Base-by-base conservation (phyloP, 2,888 invertebrate species). In the Melitaea athalia region DNA sequence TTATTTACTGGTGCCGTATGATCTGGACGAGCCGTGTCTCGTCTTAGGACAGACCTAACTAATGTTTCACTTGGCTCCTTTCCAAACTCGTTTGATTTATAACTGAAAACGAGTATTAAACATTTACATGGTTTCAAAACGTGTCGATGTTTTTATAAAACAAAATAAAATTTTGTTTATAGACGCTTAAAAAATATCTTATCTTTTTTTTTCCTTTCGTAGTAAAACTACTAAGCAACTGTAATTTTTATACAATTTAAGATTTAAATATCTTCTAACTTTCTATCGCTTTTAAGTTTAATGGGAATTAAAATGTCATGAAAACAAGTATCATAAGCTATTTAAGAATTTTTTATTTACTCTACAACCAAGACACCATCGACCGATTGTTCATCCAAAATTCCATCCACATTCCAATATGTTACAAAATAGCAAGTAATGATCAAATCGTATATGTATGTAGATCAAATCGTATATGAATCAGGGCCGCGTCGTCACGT, bases 81-180 rank as follows among this genome's bases (percentile, higher is more conserved):
- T 67, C 70, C 68, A 67, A 72, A 65, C 59, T 68, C 63, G 59
- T 64, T 63, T 72, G 73, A 74, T 74, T 70, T 70, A 70, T 74
- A 61, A 63, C 45, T 33, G 45, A 43, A 31, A 45, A 63, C 52
- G 52, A 63, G 57, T 67, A 55, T 69, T 64, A 59, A 42, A 50
- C 59, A 53, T 67, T 67, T 62, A 64, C 62, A 63, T 15, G 47
- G 47, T 64, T 17, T 67, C 53, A 12, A 7, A 5, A 2, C 31
- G 11, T 31, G 0, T 8, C 15, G 17, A 24, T 24, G 11, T 8
- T 38, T 38, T 38, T 7, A 38, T 8, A 8, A 38, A 38, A 3
- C 38, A 7, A 38, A 2, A 7, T 38, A 38, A 38, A 38, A 38
- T 38, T 38, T 38, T 7, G 38, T 38, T 38, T 38, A 1, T 38